A percentile compares a stretch with the other conserved stretches of the same genome.
Conservation (phyloP, 2,797 vertebrate species). For the Fistularia tabacaria region DNA sequence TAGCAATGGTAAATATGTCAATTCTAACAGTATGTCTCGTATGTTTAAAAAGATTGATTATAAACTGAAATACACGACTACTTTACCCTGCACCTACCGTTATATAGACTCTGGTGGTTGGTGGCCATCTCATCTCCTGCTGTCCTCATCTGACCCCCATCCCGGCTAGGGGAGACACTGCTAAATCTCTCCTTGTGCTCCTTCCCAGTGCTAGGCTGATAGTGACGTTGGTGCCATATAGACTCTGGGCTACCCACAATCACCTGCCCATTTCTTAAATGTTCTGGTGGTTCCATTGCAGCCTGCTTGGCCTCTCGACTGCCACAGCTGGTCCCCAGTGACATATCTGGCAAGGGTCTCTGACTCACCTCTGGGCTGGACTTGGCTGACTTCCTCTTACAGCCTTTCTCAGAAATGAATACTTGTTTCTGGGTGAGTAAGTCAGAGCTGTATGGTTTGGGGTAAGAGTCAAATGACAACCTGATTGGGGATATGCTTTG, state of each 20-base stretch:
- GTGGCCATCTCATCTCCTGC: conserved; percentile 80
- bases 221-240: conserved; percentile 76
- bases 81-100: conserved; percentile 80
- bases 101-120: conserved; percentile 92
- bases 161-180: conserved; percentile 76
- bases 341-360: conserved; percentile 73
- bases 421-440: conserved; percentile 80
- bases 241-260: conserved; percentile 87
- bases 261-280: conserved; percentile 83
- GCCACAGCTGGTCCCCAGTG: conserved; percentile 42
- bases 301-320: conserved; percentile 83
- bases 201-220: conserved; percentile 75
- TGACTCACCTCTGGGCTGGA: conserved; percentile 86
- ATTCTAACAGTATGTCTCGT: too few relatives aligned
- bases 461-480: conserved; percentile 73
- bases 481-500: conserved; percentile 76
- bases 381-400: conserved; percentile 29
- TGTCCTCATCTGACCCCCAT: conserved; percentile 81
- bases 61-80: conserved; percentile 22
- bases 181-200: conserved; percentile 85
- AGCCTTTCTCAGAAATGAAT: conserved; percentile 72
- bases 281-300: conserved; percentile 79
- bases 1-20: too few relatives aligned
- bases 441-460: conserved; percentile 74
- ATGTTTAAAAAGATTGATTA: too few relatives aligned